Evolutionary conservation across 2,113 vertebrate genomes (phyloP).

Genomic region (Anas platyrhynchos): DNA sequence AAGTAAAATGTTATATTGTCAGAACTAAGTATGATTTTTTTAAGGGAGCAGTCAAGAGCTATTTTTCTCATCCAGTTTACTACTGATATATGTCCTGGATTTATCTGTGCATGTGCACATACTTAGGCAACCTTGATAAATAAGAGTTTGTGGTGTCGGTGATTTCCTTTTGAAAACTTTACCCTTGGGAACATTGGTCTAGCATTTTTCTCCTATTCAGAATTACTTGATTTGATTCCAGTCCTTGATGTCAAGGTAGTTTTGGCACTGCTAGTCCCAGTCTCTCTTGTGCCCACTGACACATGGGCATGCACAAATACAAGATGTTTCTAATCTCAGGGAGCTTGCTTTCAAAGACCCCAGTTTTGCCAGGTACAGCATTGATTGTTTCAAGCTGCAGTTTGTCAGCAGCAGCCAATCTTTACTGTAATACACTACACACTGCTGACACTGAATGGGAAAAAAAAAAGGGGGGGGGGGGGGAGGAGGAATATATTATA

Average conservation of each 20-base stretch:
- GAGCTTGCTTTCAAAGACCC: neutral
- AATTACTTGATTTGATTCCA: neutral
- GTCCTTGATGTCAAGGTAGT: neutral
- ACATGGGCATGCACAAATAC: fast-evolving
- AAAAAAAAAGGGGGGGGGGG: neutral
- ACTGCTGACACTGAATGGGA: neutral
- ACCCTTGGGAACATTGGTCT: neutral
- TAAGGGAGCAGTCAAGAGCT: neutral
- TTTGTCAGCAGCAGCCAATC: neutral
- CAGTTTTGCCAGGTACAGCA: fast-evolving
- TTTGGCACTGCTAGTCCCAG: neutral
- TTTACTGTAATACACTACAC: neutral
- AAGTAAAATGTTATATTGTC: neutral
- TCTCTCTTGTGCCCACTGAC: neutral
- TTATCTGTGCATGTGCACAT: neutral
- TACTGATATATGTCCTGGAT: neutral
- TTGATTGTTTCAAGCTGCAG: neutral
- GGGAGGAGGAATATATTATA: neutral
- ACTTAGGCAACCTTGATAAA: neutral
- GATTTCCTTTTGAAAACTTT: neutral
- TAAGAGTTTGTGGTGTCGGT: neutral
- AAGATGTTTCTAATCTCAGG: neutral
- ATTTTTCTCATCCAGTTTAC: neutral
- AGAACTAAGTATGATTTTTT: neutral
- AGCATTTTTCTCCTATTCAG: neutral